Evolutionary conservation across 2,888 invertebrate genomes (phyloP), one percentile per base, ranked within the genome.

Genomic region (Sylvicola fuscatus): DNA sequence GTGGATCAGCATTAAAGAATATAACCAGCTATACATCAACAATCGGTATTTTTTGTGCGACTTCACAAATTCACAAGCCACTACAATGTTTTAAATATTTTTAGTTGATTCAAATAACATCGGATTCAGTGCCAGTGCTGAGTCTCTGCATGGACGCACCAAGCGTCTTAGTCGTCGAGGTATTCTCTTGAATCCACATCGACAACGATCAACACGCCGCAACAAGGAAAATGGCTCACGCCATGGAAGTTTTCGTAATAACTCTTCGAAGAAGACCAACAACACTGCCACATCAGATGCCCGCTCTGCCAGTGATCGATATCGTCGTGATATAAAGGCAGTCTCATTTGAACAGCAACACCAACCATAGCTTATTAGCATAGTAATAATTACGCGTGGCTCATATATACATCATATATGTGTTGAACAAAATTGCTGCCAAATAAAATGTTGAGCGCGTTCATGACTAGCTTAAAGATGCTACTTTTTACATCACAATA

Each of bases 121-220:
- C 47, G 69, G 69, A 49, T 53, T 70, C 47, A 69, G 68, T 44
- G 60, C 68, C 37, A 71, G 70, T 51, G 70, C 70, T 35, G 72
- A 72, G 52, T 71, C 70, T 33, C 62, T 70, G 42, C 67, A 68
- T 46, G 68, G 67, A 49, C 54, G 68, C 44, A 58, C 63, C 37
- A 70, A 68, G 51, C 57, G 69, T 44, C 61, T 66, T 38, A 62
- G 65, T 46, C 54, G 66, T 37, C 65, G 71, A 37, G 64, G 66
- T 40, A 61, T 59, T 45, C 54, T 65, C 39, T 51, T 51, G 38
- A 52, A 57, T 4, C 64, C 63, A 41, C 63, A 65, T 49, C 56
- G 64, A 21, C 56, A 65, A 43, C 59, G 66, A 37, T 61, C 65
- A 34, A 61, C 67, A 47, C 59, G 66, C 27, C 60, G 68, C 38